Conservation (phyloP, 2,797 vertebrate genomes). For the Neosilurus hyrtlii region DNA sequence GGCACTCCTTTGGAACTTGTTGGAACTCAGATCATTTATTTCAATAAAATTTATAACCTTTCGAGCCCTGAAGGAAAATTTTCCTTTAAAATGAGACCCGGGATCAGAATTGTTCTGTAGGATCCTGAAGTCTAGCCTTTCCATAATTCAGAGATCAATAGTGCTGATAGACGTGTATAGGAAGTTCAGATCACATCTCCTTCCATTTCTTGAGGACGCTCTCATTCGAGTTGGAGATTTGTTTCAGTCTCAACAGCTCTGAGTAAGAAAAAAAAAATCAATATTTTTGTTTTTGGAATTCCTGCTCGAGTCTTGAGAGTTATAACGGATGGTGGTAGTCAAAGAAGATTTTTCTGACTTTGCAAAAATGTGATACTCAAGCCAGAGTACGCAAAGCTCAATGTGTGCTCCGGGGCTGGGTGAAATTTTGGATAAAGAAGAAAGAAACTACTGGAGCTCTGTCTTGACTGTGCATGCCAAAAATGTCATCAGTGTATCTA, state of each 20-base stretch:
- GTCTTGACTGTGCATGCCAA: not conserved
- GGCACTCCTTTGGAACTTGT: not conserved
- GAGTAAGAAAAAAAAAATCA: not conserved
- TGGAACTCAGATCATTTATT: not conserved
- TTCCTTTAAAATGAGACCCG: not conserved
- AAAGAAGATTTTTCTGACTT: slow-evolving; percentile 16
- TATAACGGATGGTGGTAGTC: slow-evolving; percentile 6
- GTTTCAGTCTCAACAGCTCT: not conserved
- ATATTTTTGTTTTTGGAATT: not conserved
- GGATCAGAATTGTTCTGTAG: not conserved
- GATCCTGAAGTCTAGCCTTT: not conserved
- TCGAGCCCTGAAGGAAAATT: too few species aligned
- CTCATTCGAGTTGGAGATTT: not conserved
- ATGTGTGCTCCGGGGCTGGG: slow-evolving; percentile 19
- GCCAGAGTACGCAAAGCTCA: slow-evolving; percentile 15
- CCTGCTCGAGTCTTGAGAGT: not conserved
- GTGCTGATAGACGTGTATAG: not conserved
- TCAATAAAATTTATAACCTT: not conserved
- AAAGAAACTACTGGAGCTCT: slow-evolving; percentile 14
- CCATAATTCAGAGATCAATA: not conserved
- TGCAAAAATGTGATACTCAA: not conserved
- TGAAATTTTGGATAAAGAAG: slow-evolving; percentile 20
- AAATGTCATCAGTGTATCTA: slow-evolving; percentile 18
- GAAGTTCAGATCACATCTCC: not conserved
- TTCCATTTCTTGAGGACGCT: not conserved